phyloP scores from a whole-genome alignment of 2,888 invertebrate genomes.

The Callyntrura guangdongensis region DNA sequence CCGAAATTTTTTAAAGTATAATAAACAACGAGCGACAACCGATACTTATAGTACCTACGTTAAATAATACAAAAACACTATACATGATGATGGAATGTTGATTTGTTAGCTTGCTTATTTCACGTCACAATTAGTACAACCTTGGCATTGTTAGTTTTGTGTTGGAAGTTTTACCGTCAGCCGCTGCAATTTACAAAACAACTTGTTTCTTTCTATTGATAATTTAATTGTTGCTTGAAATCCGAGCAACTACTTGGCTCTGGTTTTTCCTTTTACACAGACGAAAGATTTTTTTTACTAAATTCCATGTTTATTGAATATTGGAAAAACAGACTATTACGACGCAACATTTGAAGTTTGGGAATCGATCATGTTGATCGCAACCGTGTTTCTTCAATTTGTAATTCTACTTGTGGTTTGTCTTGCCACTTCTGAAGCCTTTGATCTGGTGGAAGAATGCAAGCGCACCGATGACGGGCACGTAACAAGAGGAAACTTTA shows the following conservation, averaged over 20 bases:
- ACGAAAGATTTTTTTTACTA: no score
- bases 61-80: background rate
- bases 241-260: no score
- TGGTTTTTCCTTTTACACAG: no score
- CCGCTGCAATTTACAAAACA: no score
- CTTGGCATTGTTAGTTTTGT: conserved; percentile 28
- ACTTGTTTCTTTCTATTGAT: no score
- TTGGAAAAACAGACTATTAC: no score
- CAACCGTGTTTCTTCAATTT: no score
- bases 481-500: conserved; percentile 56
- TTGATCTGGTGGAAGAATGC: conserved; percentile 54
- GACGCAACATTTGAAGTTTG: no score
- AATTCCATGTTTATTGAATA: no score
- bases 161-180: background rate
- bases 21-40: background rate
- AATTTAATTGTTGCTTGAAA: no score
- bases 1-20: background rate
- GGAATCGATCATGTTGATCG: no score
- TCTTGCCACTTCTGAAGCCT: background rate
- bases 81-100: background rate
- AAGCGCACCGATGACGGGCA: conserved; percentile 40
- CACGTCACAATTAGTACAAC: background rate
- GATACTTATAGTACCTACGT: no score
- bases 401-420: background rate
- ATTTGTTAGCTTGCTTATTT: background rate